Evolutionary conservation across 2,797 vertebrate species (phyloP).

Genomic region (Corythornis leucogaster): DNA sequence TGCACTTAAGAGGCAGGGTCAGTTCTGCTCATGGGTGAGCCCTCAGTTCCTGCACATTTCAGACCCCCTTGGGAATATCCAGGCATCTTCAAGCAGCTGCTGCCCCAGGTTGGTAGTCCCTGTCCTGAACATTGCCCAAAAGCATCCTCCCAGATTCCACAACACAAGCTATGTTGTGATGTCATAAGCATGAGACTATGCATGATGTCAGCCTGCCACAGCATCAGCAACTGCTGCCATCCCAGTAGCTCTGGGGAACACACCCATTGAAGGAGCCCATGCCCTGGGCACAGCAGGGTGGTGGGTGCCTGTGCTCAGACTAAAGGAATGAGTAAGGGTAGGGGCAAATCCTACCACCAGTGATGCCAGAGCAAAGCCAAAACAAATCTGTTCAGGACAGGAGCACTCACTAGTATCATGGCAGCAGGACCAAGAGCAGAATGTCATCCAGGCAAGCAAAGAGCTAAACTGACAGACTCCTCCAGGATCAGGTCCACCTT

Average conservation of each 20-base stretch:
- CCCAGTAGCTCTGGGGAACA: background rate
- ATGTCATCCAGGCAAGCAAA: background rate
- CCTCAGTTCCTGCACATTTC: background rate
- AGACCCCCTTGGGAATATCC: background rate
- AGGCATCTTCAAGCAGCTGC: background rate
- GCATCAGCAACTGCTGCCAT: background rate
- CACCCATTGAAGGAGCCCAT: rapidly evolving
- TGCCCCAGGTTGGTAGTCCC: background rate
- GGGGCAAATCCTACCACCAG: background rate
- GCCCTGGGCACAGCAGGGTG: background rate
- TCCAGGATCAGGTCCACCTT: background rate
- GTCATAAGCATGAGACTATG: background rate
- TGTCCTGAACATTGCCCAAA: background rate
- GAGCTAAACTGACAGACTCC: background rate
- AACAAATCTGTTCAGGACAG: background rate
- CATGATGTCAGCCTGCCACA: rapidly evolving
- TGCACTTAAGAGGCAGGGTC: background rate
- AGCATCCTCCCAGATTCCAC: background rate
- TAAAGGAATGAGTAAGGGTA: background rate
- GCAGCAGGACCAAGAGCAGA: background rate
- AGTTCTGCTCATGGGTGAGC: background rate
- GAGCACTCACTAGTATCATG: background rate
- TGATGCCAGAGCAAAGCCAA: background rate
- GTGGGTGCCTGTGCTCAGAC: background rate
- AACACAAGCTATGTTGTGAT: background rate